phyloP scores from a whole-genome alignment of 2,888 invertebrate genomes.

The Lymantria dispar region DNA sequence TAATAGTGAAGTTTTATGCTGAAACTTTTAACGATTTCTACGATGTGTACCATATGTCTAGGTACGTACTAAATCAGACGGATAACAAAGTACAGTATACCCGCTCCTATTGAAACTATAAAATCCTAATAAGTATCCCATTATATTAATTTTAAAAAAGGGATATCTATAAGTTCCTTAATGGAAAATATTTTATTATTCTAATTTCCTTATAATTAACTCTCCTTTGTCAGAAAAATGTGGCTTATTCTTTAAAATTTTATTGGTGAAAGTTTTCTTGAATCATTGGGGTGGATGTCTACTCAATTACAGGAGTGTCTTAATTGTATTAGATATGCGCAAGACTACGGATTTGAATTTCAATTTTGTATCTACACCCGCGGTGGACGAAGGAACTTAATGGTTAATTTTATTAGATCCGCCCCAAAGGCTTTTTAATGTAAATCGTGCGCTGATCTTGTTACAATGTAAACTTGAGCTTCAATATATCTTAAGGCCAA shows the following conservation, averaged over 20 bases:
- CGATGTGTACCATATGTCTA: too few species aligned
- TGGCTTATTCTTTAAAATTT: slow-evolving; percentile 11
- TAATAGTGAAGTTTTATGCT: too few species aligned
- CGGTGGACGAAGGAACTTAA: slow-evolving; percentile 56
- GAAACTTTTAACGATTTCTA: too few species aligned
- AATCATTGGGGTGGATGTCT: slow-evolving; percentile 56
- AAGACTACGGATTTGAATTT: slow-evolving; percentile 74
- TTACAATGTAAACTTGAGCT: slow-evolving; percentile 21
- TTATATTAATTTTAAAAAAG: too few species aligned
- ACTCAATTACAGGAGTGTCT: slow-evolving; percentile 69
- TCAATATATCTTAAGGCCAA: background rate
- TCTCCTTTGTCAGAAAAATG: slow-evolving; percentile 19
- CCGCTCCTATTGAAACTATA: too few species aligned
- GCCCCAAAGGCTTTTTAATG: slow-evolving; percentile 60
- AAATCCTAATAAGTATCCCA: too few species aligned
- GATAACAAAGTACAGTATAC: too few species aligned
- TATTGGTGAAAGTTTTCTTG: slow-evolving; percentile 38
- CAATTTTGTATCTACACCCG: slow-evolving; percentile 60
- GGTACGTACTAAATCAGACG: too few species aligned
- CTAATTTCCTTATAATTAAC: background rate
- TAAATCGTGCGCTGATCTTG: slow-evolving; percentile 49
- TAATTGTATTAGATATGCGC: slow-evolving; percentile 74
- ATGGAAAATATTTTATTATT: too few species aligned
- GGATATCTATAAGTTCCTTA: too few species aligned
- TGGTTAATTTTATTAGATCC: slow-evolving; percentile 71